Percentiles rank a stretch among this genome's conserved stretches.
Conservation (phyloP, 1,140 invertebrate species). For the Diuraphis noxia region DNA sequence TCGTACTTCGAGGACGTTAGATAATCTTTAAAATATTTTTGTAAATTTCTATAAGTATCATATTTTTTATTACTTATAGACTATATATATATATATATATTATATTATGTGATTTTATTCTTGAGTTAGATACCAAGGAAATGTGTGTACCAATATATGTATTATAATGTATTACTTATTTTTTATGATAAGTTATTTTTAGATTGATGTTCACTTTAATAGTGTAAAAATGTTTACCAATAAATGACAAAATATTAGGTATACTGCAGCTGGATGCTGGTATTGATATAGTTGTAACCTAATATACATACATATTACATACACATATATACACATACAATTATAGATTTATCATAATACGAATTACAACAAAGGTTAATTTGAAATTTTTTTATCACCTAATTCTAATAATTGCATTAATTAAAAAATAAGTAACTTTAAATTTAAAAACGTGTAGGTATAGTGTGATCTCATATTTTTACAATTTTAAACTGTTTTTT, state of each 20-base stretch:
- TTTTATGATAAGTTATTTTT: no score
- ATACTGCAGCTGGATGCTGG: no score
- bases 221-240: not conserved
- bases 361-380: no score
- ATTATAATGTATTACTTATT: no score
- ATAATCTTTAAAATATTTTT: not conserved
- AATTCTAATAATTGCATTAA: not conserved
- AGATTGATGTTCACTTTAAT: no score
- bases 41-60: not conserved
- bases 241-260: not conserved
- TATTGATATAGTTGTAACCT: not conserved
- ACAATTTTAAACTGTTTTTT: not conserved
- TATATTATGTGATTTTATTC: not conserved
- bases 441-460: not conserved
- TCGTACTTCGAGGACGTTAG: not conserved
- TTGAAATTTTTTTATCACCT: not conserved
- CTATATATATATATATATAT: not conserved
- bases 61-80: not conserved
- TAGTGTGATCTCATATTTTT: not conserved
- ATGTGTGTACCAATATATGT: not conserved
- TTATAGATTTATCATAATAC: not conserved
- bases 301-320: no score
- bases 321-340: no score
- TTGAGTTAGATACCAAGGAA: not conserved
- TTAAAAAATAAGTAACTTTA: not conserved